Evolutionary conservation across 2,888 invertebrate species (phyloP).

Genomic region (Yponomeuta cagnagella): DNA sequence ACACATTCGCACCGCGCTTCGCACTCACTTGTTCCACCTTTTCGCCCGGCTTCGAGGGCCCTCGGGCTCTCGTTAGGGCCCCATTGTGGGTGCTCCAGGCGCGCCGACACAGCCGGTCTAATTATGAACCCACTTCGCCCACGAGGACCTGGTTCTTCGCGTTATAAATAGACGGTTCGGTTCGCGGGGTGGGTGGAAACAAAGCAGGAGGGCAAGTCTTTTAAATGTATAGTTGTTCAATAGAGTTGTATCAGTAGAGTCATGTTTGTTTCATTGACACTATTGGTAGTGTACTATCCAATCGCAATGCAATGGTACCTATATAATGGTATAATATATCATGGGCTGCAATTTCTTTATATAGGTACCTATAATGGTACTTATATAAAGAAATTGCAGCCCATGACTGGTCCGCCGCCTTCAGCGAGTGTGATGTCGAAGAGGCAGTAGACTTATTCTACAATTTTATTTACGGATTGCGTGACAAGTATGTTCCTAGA

Average conservation of each 20-base stretch:
- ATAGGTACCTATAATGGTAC: too few relatives aligned
- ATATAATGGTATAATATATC: too few relatives aligned
- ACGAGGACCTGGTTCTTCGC: background rate
- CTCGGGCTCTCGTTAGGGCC: background rate
- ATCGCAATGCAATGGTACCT: too few relatives aligned
- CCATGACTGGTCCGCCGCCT: too few relatives aligned
- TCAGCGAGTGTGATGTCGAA: too few relatives aligned
- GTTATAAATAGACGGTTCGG: background rate
- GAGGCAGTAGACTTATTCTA: too few relatives aligned
- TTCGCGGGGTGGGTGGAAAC: background rate
- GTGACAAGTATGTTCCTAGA: too few relatives aligned
- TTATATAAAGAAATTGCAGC: too few relatives aligned
- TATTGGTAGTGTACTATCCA: too few relatives aligned
- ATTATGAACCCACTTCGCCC: background rate
- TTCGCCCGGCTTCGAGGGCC: background rate
- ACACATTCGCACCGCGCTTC: background rate
- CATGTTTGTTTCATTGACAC: too few relatives aligned
- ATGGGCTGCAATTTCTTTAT: too few relatives aligned
- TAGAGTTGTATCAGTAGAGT: background rate
- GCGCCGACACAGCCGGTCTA: background rate
- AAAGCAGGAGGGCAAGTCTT: background rate
- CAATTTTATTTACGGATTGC: too few relatives aligned
- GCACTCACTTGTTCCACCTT: background rate
- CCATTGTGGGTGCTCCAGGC: constrained; percentile 1
- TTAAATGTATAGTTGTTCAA: background rate